Evolutionary conservation across 2,797 vertebrate genomes (phyloP).

Genomic region (Tympanoctomys barrerae): DNA sequence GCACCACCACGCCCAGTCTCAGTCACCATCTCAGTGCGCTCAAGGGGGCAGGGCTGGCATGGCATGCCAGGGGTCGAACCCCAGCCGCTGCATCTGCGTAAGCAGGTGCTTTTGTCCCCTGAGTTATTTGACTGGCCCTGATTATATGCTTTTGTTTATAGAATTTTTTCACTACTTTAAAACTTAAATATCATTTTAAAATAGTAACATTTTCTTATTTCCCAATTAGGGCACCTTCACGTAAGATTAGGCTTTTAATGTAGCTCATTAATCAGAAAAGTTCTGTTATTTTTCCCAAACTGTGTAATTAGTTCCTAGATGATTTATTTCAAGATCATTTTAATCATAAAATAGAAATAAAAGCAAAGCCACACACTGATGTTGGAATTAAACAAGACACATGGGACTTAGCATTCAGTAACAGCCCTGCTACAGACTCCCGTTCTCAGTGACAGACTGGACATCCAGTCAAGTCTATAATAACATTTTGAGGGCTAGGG

Average conservation of each 20-base stretch:
- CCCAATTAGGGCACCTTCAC: slow-evolving; percentile 4
- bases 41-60: too few relatives aligned
- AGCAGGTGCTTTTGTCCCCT: too few relatives aligned
- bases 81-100: too few relatives aligned
- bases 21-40: too few relatives aligned
- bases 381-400: not conserved
- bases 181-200: slow-evolving; percentile 14
- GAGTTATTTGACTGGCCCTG: too few relatives aligned
- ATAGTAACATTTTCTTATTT: slow-evolving; percentile 18
- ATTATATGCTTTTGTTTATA: not conserved
- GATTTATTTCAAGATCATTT: not conserved
- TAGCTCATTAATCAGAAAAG: slow-evolving; percentile 5
- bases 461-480: not conserved
- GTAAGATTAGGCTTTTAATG: not conserved
- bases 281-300: not conserved
- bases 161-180: not conserved
- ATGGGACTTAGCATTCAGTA: not conserved
- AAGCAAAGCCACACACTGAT: not conserved
- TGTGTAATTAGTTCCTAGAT: slow-evolving; percentile 25
- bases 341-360: not conserved
- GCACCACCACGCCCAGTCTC: too few relatives aligned
- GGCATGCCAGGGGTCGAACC: too few relatives aligned
- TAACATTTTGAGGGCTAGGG: not conserved
- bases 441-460: not conserved
- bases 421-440: not conserved